Evolutionary conservation across 2,113 vertebrate genomes (phyloP), one percentile per base, ranked within the genome.

Genomic region (Forbesichthys agassizii): DNA sequence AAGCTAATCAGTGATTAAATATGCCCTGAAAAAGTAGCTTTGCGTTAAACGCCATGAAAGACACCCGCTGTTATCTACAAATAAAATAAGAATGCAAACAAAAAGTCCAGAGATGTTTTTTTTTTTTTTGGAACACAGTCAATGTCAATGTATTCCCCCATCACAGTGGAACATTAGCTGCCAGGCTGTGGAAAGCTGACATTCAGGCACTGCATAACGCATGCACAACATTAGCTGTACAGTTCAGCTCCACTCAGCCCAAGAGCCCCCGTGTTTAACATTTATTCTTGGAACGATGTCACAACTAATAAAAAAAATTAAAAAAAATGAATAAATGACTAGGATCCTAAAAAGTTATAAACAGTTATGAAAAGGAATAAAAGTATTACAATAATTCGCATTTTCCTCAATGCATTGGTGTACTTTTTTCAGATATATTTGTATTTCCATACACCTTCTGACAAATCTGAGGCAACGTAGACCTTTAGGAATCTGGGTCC

Each of bases 381-480:
- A 70, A 33, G 73, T 76, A 68, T 78, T 69, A 48, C 62, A 65
- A 54, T 55, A 33, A 11, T 73, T 78, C 60, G 82, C 79, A 80
- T 77, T 57, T 57, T 61, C 65, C 64, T 67, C 46, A 53, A 9
- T 61, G 68, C 27, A 36, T 33, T 60, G 79, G 69, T 77, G 69
- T 53, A 75, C 74, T 56, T 85, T 71, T 71, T 65, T 65, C 86
- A 82, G 77, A 79, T 65, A 62, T 69, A 86, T 88, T 88, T 79
- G 79, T 79, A 87, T 90, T 89, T 86, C 84, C 72, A 88, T 87
- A 86, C 79, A 82, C 90, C 80, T 83, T 81, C 77, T 85, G 85
- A 89, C 81, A 86, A 85, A 82, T 89, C 87, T 78, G 52, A 56
- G 57, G 73, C 82, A 80, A 88, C 71, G 60, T 69, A 76, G 78